phyloP scores from a whole-genome alignment of 2,888 invertebrate genomes.

The Sisyra nigra region DNA sequence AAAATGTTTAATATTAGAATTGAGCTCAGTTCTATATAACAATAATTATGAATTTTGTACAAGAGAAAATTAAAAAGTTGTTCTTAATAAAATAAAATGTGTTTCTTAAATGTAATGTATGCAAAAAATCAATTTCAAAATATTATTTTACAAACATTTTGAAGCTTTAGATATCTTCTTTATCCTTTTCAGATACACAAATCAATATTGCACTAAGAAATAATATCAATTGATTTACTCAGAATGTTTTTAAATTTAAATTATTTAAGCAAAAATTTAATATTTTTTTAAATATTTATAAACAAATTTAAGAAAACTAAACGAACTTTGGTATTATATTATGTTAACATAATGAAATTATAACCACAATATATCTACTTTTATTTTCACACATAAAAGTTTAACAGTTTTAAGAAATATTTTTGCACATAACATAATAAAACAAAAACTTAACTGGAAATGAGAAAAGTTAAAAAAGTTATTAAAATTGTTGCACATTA shows the following conservation, averaged over 20 bases:
- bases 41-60: neutral
- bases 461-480: no score
- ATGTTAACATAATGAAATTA: no score
- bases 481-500: no score
- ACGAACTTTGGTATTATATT: no score
- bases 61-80: no score
- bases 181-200: neutral
- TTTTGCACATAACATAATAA: no score
- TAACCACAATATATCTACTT: no score
- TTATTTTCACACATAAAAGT: no score
- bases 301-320: no score
- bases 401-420: no score
- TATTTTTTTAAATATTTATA: no score
- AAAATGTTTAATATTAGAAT: neutral
- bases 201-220: neutral
- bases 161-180: neutral
- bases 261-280: neutral
- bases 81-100: neutral
- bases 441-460: no score
- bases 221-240: neutral
- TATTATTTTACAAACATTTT: constrained; percentile 2
- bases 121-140: neutral
- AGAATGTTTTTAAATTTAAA: neutral
- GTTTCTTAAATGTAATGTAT: neutral
- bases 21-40: constrained; percentile 2